These are phyloP conservation scores for Hydrozoanthus tunicans DNA, from an alignment of 64 coral and sea anemone genomes.

Conservation along the genomic window DNA sequence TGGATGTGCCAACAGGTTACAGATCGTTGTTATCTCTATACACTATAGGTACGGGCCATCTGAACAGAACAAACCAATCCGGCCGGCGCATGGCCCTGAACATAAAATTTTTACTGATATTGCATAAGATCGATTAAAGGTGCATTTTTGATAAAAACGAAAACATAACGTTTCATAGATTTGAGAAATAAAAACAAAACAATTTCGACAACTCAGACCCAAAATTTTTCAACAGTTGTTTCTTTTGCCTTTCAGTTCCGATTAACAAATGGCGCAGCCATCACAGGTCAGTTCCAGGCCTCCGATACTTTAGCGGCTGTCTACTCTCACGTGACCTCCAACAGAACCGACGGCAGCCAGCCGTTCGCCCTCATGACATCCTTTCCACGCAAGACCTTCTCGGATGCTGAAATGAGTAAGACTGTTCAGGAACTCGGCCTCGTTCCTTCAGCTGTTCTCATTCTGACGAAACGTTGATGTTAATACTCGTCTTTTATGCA, in stretches of 20 bases:
- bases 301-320: conserved; percentile 73
- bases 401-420: conserved; percentile 71
- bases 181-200: too few species aligned
- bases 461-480: conserved; percentile 75
- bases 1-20: too few species aligned
- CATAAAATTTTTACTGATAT: too few species aligned
- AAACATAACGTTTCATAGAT: too few species aligned
- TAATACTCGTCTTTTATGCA: background rate
- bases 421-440: conserved; percentile 82
- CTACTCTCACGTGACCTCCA: conserved; percentile 65
- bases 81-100: too few species aligned
- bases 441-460: conserved; percentile 89
- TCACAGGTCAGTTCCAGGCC: conserved; percentile 84
- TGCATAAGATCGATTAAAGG: too few species aligned
- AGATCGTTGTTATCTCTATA: too few species aligned
- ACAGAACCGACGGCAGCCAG: conserved; percentile 77
- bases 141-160: too few species aligned
- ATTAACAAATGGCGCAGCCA: conserved; percentile 81
- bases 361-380: conserved; percentile 90
- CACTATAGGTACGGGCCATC: too few species aligned
- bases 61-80: too few species aligned
- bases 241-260: conserved; percentile 75
- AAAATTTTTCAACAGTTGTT: background rate
- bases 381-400: conserved; percentile 94
- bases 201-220: background rate